These are phyloP conservation scores for Enteromius unitaeniatus DNA, from an alignment of 2,797 vertebrate species.

Conservation along the genomic window DNA sequence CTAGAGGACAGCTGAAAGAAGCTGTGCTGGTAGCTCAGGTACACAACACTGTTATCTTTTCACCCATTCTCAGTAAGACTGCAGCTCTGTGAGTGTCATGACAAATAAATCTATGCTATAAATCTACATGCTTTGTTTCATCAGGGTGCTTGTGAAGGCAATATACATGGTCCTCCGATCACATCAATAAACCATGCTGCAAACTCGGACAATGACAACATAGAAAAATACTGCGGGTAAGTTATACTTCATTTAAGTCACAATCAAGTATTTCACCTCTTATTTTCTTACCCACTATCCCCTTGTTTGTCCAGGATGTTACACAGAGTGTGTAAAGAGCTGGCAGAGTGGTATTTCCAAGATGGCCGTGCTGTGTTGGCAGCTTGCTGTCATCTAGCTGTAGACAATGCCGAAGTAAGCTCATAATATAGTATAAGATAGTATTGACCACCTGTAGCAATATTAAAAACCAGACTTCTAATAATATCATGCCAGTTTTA, in stretches of 20 bases:
- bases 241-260: constrained; percentile 12
- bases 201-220: constrained; percentile 74
- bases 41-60: constrained; percentile 50
- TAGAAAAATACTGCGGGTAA: constrained; percentile 87
- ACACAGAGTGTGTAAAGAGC: constrained; percentile 83
- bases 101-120: neutral
- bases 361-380: constrained; percentile 87
- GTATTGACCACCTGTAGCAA: neutral
- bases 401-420: constrained; percentile 88
- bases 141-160: constrained; percentile 94
- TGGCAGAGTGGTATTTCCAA: constrained; percentile 96
- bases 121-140: constrained; percentile 31
- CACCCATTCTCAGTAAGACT: neutral
- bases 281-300: neutral
- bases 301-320: constrained; percentile 79
- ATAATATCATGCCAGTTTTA: neutral
- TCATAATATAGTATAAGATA: neutral
- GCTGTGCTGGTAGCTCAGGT: constrained; percentile 93
- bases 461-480: neutral
- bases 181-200: constrained; percentile 72
- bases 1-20: constrained; percentile 91
- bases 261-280: neutral
- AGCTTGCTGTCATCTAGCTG: constrained; percentile 91
- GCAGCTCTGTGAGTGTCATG: neutral
- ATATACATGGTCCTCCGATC: constrained; percentile 80